Evolutionary conservation across 2,797 vertebrate species (phyloP).

Genomic region (Liasis olivaceus): DNA sequence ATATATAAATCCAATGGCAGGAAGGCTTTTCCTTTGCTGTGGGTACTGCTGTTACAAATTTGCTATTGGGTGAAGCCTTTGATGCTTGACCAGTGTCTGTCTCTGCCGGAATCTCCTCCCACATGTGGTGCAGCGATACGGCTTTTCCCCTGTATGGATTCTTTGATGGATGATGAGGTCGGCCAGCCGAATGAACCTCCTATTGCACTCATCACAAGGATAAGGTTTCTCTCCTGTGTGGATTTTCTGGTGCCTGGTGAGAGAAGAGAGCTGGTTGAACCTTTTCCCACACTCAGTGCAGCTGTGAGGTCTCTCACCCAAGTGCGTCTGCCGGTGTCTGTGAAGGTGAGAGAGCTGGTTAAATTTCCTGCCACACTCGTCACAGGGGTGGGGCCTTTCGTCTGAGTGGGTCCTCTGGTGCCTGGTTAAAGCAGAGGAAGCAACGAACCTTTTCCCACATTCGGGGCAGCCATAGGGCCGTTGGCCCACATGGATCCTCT

Average conservation of each 20-base stretch:
- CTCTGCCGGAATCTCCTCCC: constrained; percentile 13
- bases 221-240: constrained; percentile 23
- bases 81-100: constrained; percentile 13
- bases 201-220: constrained; percentile 14
- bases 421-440: constrained; percentile 67
- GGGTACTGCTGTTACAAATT: not conserved
- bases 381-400: constrained; percentile 68
- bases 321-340: constrained; percentile 10
- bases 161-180: constrained; percentile 33
- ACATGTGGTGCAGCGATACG: constrained; percentile 16
- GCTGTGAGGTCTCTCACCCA: constrained; percentile 15
- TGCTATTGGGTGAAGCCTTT: constrained; percentile 17
- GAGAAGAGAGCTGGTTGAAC: constrained; percentile 7
- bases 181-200: constrained; percentile 1
- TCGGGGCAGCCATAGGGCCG: constrained; percentile 74
- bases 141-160: constrained; percentile 30
- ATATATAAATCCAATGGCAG: not conserved
- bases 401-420: constrained; percentile 67
- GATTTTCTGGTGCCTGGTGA: constrained; percentile 25
- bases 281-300: constrained; percentile 15
- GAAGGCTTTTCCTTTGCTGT: not conserved
- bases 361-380: constrained; percentile 57
- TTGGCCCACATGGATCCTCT: constrained; percentile 68
- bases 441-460: constrained; percentile 70
- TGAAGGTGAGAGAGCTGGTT: constrained; percentile 33